Percentiles rank a stretch among this genome's conserved stretches.
Conservation (phyloP, 2,888 invertebrate genomes). For the Alviniconcha strummeri region DNA sequence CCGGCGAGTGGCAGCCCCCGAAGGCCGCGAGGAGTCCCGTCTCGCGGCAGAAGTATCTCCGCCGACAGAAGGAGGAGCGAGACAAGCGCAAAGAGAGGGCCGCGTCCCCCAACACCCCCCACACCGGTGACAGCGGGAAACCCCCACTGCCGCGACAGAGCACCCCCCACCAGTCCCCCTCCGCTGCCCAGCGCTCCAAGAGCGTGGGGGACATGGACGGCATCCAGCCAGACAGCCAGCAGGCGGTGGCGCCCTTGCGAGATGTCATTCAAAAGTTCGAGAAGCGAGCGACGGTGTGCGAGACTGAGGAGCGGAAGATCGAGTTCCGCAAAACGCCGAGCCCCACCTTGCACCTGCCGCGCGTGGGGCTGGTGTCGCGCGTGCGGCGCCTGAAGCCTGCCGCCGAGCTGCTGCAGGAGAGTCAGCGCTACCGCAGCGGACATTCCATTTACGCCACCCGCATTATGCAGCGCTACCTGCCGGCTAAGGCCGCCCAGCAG, state of each 20-base stretch:
- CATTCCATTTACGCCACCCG: slow-evolving; percentile 61
- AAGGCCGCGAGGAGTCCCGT: slow-evolving; percentile 33
- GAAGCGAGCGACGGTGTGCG: slow-evolving; percentile 45
- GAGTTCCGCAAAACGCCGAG: slow-evolving; percentile 50
- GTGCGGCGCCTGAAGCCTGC: slow-evolving; percentile 66
- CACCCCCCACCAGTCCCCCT: slow-evolving; percentile 42
- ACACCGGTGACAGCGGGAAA: slow-evolving; percentile 38
- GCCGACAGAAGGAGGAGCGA: slow-evolving; percentile 39
- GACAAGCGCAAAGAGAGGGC: slow-evolving; percentile 34
- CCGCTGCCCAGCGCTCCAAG: slow-evolving; percentile 41
- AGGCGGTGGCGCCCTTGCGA: slow-evolving; percentile 30
- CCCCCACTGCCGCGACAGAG: slow-evolving; percentile 45
- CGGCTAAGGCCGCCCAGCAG: slow-evolving; percentile 48
- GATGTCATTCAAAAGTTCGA: slow-evolving; percentile 41
- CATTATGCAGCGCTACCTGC: slow-evolving; percentile 61
- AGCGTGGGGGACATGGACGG: slow-evolving; percentile 42
- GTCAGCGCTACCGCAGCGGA: slow-evolving; percentile 63
- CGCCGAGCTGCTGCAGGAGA: slow-evolving; percentile 67
- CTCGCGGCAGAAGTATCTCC: slow-evolving; percentile 33
- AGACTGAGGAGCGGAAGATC: slow-evolving; percentile 43
- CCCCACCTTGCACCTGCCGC: slow-evolving; percentile 48
- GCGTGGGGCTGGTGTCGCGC: slow-evolving; percentile 52
- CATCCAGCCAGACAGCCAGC: background rate
- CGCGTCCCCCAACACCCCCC: slow-evolving; percentile 39
- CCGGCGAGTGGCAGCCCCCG: slow-evolving; percentile 28